Evolutionary conservation across 2,797 vertebrate species (phyloP).

Genomic region (Centropyge bicolor): DNA sequence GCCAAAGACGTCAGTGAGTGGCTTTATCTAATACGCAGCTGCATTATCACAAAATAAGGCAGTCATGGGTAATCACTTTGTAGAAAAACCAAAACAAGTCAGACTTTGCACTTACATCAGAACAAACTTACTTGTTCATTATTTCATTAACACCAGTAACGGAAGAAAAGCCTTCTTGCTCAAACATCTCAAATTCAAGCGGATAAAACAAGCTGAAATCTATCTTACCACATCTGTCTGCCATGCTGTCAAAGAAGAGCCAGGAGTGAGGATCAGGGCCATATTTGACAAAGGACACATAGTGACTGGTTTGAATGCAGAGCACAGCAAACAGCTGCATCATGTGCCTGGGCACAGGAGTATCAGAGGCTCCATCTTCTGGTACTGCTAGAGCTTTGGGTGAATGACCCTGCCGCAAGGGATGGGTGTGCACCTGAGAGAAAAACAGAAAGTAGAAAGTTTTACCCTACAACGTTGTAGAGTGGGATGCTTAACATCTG

Average conservation of each 20-base stretch:
- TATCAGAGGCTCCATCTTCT: constrained; percentile 24
- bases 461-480: background rate
- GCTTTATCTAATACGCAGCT: constrained; percentile 56
- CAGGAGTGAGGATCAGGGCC: constrained; percentile 82
- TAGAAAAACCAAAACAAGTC: constrained; percentile 33
- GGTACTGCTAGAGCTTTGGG: constrained; percentile 66
- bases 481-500: background rate
- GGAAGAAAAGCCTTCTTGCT: background rate
- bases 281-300: constrained; percentile 89
- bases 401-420: constrained; percentile 73
- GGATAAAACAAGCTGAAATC: background rate
- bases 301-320: constrained; percentile 90
- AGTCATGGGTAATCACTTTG: constrained; percentile 22
- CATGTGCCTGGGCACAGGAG: constrained; percentile 60
- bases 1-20: constrained; percentile 54
- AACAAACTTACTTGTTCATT: background rate
- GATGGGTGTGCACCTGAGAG: constrained; percentile 83
- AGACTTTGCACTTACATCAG: constrained; percentile 40
- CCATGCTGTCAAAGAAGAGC: constrained; percentile 91
- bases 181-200: background rate
- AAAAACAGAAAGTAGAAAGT: background rate
- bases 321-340: constrained; percentile 88
- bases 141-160: background rate
- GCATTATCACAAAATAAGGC: constrained; percentile 45
- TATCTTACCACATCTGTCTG: constrained; percentile 84